phyloP scores from a whole-genome alignment of 2,888 invertebrate genomes.

The Sceliomorpha sp. region DNA sequence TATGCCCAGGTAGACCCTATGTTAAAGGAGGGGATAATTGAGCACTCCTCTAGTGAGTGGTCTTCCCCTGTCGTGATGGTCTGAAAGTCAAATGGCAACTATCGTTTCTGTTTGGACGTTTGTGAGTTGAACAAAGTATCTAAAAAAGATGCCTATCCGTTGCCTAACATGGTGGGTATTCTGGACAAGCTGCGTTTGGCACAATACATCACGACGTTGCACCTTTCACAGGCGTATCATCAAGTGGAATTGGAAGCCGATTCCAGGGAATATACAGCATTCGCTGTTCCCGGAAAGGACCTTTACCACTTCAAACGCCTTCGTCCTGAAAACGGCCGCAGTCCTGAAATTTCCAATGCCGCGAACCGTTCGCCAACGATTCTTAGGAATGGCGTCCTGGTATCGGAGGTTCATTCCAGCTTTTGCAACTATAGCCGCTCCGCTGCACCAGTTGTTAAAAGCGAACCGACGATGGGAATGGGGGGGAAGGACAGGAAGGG shows the following conservation, averaged over 20 bases:
- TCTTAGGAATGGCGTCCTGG: too few relatives aligned
- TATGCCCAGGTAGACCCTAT: slow-evolving; percentile 64
- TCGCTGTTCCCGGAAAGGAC: too few relatives aligned
- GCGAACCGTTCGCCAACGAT: too few relatives aligned
- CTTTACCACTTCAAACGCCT: not conserved
- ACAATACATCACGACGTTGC: slow-evolving; percentile 44
- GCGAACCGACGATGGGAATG: too few relatives aligned
- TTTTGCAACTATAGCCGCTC: too few relatives aligned
- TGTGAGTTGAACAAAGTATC: slow-evolving; percentile 61
- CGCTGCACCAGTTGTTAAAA: too few relatives aligned
- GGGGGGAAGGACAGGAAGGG: too few relatives aligned
- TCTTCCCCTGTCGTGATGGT: slow-evolving; percentile 63
- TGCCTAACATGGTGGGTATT: not conserved
- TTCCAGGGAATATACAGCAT: not conserved
- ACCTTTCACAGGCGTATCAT: slow-evolving; percentile 20
- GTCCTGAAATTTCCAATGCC: too few relatives aligned
- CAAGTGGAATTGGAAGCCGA: not conserved
- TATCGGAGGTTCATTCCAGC: too few relatives aligned
- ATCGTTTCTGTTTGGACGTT: slow-evolving; percentile 64
- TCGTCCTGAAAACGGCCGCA: slow-evolving; percentile 46
- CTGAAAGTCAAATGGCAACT: slow-evolving; percentile 59
- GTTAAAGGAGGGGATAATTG: slow-evolving; percentile 62
- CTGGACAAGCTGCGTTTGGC: slow-evolving; percentile 14
- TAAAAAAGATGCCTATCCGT: slow-evolving; percentile 43
- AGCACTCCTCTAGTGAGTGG: slow-evolving; percentile 48